Conservation (phyloP, 1,140 invertebrate species). For the Argopecten irradians region DNA sequence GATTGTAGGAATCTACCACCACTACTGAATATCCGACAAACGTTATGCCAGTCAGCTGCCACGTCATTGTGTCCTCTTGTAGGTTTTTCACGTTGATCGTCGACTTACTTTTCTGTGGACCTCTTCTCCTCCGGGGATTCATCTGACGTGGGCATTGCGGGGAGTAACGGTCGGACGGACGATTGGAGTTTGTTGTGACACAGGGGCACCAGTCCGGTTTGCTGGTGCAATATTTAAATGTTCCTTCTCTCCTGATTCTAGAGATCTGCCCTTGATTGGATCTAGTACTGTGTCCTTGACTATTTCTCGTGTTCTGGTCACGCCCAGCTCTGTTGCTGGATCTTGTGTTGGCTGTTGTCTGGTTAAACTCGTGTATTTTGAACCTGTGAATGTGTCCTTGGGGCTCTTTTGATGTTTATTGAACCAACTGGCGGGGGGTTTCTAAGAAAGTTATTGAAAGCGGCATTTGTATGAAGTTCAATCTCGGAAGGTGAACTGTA, state of each 20-base stretch:
- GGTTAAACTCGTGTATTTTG: background rate
- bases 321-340: background rate
- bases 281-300: background rate
- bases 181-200: slow-evolving; percentile 30
- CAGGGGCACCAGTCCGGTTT: background rate
- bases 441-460: slow-evolving; percentile 40
- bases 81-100: slow-evolving; percentile 43
- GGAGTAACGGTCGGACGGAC: slow-evolving; percentile 47
- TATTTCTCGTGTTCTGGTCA: background rate
- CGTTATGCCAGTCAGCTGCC: slow-evolving; percentile 47
- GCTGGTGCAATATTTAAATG: background rate
- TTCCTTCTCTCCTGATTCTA: background rate
- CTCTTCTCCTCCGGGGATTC: background rate
- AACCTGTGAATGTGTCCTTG: background rate
- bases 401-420: slow-evolving; percentile 31
- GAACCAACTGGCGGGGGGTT: slow-evolving; percentile 44
- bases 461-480: slow-evolving; percentile 38
- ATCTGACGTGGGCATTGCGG: slow-evolving; percentile 26
- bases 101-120: slow-evolving; percentile 4
- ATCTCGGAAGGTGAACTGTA: slow-evolving; percentile 28
- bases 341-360: background rate
- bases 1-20: slow-evolving; percentile 33
- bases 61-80: slow-evolving; percentile 32
- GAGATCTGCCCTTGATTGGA: background rate
- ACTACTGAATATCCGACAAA: slow-evolving; percentile 43